Percentiles rank a stretch among this genome's conserved stretches.
Evolutionary conservation across 64 coral and sea anemone genomes (phyloP).

Genomic region (Anthopleura sola): DNA sequence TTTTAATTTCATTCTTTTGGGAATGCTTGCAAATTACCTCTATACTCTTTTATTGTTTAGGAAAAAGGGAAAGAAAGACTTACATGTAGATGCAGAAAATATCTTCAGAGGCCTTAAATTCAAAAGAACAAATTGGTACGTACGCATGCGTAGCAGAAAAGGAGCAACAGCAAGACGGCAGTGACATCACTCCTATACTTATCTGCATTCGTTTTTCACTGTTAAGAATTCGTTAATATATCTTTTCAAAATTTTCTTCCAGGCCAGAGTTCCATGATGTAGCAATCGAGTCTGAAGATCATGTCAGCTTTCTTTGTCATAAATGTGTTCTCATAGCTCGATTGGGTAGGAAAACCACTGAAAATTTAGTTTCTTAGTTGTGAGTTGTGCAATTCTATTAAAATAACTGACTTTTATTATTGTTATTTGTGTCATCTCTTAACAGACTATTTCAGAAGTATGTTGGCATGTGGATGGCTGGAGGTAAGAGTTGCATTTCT

Average conservation of each 20-base stretch:
- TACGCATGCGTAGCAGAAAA: neutral
- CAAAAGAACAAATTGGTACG: slow-evolving; percentile 44
- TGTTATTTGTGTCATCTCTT: neutral
- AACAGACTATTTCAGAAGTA: slow-evolving; percentile 71
- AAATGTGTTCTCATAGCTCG: slow-evolving; percentile 59
- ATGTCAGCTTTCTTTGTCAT: slow-evolving; percentile 48
- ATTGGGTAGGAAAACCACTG: slow-evolving; percentile 34
- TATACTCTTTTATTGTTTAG: neutral
- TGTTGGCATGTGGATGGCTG: slow-evolving; percentile 58
- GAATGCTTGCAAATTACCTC: too few species aligned
- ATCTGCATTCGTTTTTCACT: neutral
- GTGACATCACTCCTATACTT: too few species aligned
- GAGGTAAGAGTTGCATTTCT: slow-evolving; percentile 39
- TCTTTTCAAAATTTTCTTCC: neutral
- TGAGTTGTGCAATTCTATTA: too few species aligned
- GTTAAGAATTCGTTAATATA: neutral
- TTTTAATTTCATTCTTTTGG: too few species aligned
- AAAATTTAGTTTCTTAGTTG: neutral
- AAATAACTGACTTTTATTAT: neutral
- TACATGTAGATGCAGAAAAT: neutral
- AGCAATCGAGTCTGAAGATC: slow-evolving; percentile 57
- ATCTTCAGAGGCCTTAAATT: neutral
- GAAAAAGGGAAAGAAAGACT: neutral
- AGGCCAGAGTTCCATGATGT: slow-evolving; percentile 71
- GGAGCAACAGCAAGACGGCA: too few species aligned